phyloP scores from a whole-genome alignment of 1,140 invertebrate species.

The Propsilocerus akamusi region DNA sequence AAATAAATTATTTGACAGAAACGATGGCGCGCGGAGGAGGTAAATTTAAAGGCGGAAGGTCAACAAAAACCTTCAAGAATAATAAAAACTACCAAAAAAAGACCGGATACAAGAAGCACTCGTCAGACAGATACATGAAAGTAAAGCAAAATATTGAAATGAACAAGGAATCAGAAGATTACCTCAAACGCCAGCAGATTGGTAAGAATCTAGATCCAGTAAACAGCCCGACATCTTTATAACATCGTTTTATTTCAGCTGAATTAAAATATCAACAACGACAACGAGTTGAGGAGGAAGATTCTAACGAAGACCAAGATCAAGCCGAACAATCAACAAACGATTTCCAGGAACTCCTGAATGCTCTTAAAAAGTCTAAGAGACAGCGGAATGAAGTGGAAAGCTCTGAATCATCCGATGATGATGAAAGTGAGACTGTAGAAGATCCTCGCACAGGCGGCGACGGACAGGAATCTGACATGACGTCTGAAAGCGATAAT shows the following conservation, averaged over 20 bases:
- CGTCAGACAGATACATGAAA: neutral
- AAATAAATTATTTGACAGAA: neutral
- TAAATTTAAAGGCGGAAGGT: neutral
- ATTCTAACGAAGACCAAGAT: neutral
- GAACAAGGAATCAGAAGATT: neutral
- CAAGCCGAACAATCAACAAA: neutral
- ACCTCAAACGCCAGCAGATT: neutral
- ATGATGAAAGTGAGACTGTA: slow-evolving; percentile 8
- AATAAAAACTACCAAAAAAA: neutral
- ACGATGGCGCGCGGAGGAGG: neutral
- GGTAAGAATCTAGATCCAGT: neutral
- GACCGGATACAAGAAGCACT: neutral
- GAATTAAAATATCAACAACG: neutral
- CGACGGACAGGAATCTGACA: slow-evolving; percentile 8
- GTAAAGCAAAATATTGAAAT: neutral
- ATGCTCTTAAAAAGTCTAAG: neutral
- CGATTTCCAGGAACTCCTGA: neutral
- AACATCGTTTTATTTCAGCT: neutral
- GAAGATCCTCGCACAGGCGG: slow-evolving; percentile 9
- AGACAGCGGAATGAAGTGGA: neutral
- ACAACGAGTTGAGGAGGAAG: neutral
- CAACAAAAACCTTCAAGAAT: neutral
- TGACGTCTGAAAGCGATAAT: slow-evolving; percentile 11
- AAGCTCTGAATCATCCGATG: neutral
- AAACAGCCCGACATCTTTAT: neutral